These are phyloP conservation scores for Hydropotes inermis DNA, from an alignment of 2,113 vertebrate genomes.

Conservation along the genomic window DNA sequence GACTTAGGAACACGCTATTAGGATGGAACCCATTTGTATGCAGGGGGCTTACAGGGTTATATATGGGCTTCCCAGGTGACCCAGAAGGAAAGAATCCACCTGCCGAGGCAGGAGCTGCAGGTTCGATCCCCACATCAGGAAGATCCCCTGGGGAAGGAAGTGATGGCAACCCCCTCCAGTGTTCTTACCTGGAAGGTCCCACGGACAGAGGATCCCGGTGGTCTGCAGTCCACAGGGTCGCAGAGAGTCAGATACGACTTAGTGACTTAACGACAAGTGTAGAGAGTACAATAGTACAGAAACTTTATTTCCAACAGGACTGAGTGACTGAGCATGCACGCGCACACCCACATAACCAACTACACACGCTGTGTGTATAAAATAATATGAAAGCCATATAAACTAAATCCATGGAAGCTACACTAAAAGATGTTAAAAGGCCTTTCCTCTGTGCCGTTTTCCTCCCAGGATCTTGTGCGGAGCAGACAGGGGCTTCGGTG, in stretches of 20 bases:
- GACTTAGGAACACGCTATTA: not conserved
- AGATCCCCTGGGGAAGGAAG: not conserved
- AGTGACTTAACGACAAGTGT: not conserved
- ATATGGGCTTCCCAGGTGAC: not conserved
- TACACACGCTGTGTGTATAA: not conserved
- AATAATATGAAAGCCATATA: not conserved
- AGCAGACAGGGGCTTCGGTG: not conserved
- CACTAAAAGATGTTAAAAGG: not conserved
- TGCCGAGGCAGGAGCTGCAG: not conserved
- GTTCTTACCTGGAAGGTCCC: not conserved
- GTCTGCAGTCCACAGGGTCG: not conserved
- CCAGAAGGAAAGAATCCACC: not conserved
- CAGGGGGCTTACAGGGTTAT: not conserved
- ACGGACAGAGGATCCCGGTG: not conserved
- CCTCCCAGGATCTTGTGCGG: not conserved
- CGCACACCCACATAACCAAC: accelerated
- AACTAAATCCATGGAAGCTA: not conserved
- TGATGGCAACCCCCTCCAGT: not conserved
- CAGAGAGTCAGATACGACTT: not conserved
- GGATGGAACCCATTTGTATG: not conserved
- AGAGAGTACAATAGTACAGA: not conserved
- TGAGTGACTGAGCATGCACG: accelerated
- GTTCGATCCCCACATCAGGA: not conserved
- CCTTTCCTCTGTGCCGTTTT: not conserved
- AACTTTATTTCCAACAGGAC: not conserved